Evolutionary conservation across 2,888 invertebrate genomes (phyloP).

Genomic region (Drosophila koepferae): DNA sequence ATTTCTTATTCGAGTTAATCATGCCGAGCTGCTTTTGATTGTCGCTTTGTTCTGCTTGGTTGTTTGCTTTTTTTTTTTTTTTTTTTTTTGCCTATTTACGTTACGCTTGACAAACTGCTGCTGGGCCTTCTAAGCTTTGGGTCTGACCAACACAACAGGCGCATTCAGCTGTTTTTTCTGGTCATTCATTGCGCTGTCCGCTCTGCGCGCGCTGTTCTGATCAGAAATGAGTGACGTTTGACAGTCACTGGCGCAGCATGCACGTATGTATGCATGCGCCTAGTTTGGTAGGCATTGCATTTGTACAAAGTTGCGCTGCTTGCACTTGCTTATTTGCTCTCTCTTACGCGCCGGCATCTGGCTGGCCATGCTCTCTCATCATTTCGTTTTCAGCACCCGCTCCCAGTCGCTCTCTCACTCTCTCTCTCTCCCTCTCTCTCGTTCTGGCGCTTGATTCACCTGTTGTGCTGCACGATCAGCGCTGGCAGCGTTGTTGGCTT

Average conservation of each 20-base stretch:
- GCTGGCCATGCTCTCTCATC: constrained; percentile 1
- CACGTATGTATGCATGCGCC: constrained; percentile 15
- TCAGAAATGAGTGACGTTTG: constrained; percentile 32
- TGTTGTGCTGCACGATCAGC: constrained; percentile 44
- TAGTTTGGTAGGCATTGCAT: constrained; percentile 37
- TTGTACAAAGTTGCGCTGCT: constrained; percentile 10
- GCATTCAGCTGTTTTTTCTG: constrained; percentile 31
- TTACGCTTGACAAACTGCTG: constrained; percentile 71
- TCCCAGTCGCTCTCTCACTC: background rate
- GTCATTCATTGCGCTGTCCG: constrained; percentile 6
- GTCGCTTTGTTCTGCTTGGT: constrained; percentile 18
- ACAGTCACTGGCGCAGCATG: constrained; percentile 25
- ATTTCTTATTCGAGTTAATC: constrained; percentile 8
- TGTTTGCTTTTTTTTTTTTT: constrained; percentile 24
- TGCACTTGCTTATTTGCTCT: constrained; percentile 36
- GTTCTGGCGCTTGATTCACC: constrained; percentile 26
- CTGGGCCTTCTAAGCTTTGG: constrained; percentile 37
- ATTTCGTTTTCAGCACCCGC: background rate
- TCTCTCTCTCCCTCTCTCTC: background rate
- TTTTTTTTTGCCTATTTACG: constrained; percentile 53
- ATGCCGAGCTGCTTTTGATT: constrained; percentile 6
- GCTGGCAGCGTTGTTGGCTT: constrained; percentile 25
- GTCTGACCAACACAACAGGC: constrained; percentile 24
- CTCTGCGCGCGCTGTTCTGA: constrained; percentile 15
- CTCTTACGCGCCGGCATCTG: constrained; percentile 19